Percentiles rank a stretch among this genome's conserved stretches.
Conservation (phyloP, 2,113 vertebrate species). For the mouse (Mus musculus) region DNA sequence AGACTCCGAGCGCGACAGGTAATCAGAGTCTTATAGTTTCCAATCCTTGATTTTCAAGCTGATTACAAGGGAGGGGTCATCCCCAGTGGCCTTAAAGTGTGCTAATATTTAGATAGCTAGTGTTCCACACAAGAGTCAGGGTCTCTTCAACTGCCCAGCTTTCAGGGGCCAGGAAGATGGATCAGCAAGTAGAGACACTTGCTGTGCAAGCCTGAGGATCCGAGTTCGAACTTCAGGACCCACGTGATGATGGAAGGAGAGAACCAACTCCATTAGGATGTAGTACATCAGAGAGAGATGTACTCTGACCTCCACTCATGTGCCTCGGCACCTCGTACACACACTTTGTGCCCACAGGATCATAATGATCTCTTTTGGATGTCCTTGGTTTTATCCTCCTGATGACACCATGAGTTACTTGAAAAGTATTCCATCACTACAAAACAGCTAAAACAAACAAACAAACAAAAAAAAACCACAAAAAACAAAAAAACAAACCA, state of each 20-base stretch:
- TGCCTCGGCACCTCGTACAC: not conserved
- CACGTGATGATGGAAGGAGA: no score
- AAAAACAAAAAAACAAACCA: not conserved
- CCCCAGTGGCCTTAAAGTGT: not conserved
- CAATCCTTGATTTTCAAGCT: not conserved
- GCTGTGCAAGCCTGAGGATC: not conserved
- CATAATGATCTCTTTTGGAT: not conserved
- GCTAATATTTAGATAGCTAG: not conserved
- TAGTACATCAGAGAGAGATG: not conserved
- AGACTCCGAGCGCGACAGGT: not conserved
- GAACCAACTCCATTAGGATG: not conserved
- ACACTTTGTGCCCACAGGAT: not conserved
- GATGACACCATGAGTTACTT: no score
- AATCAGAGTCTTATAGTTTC: not conserved
- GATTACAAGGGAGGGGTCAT: not conserved
- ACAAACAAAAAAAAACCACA: not conserved
- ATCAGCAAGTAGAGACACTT: not conserved
- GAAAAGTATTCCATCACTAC: not conserved
- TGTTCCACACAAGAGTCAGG: not conserved
- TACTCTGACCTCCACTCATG: not conserved
- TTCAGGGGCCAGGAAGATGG: not conserved
- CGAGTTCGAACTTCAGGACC: not conserved
- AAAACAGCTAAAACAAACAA: not conserved
- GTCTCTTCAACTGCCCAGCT: no score
- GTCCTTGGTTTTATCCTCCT: not conserved